phyloP scores from a whole-genome alignment of 2,888 invertebrate genomes.

The Drosophila parthenogenetica region DNA sequence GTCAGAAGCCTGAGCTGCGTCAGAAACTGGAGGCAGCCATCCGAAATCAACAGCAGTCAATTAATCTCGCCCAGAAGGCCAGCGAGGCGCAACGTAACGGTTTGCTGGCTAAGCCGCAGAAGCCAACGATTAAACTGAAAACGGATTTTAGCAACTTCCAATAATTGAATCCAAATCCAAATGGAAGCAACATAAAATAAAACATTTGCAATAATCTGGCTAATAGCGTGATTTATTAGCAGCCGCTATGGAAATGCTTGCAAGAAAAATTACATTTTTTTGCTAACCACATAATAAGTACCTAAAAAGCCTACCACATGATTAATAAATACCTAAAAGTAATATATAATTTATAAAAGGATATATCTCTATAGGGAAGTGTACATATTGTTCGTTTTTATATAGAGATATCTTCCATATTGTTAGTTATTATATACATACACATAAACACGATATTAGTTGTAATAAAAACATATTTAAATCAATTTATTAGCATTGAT shows the following conservation, averaged over 20 bases:
- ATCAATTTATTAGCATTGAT: conserved; percentile 2
- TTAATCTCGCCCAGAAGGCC: conserved; percentile 85
- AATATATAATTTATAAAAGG: conserved; percentile 29
- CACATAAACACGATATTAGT: conserved; percentile 43
- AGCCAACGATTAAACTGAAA: conserved; percentile 95
- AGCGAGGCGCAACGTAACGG: conserved; percentile 85
- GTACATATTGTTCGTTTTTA: conserved; percentile 12
- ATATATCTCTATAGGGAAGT: conserved; percentile 23
- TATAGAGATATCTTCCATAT: conserved; percentile 45
- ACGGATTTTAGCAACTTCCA: conserved; percentile 97
- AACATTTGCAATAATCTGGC: conserved; percentile 23
- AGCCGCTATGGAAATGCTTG: conserved; percentile 37
- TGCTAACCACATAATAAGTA: conserved; percentile 57
- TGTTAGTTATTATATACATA: conserved; percentile 66
- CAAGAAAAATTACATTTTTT: conserved; percentile 28
- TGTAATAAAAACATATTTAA: conserved; percentile 43
- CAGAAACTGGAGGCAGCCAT: conserved; percentile 94
- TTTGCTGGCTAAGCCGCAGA: conserved; percentile 84
- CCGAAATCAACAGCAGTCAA: conserved; percentile 89
- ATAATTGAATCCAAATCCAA: conserved; percentile 81
- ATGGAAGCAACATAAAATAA: neutral
- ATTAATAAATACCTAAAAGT: conserved; percentile 15
- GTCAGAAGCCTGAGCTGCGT: conserved; percentile 92
- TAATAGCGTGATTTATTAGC: conserved; percentile 38
- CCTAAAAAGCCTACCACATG: conserved; percentile 42